These are phyloP conservation scores for Euzophera pinguis DNA, from an alignment of 2,888 invertebrate species.

Conservation along the genomic window DNA sequence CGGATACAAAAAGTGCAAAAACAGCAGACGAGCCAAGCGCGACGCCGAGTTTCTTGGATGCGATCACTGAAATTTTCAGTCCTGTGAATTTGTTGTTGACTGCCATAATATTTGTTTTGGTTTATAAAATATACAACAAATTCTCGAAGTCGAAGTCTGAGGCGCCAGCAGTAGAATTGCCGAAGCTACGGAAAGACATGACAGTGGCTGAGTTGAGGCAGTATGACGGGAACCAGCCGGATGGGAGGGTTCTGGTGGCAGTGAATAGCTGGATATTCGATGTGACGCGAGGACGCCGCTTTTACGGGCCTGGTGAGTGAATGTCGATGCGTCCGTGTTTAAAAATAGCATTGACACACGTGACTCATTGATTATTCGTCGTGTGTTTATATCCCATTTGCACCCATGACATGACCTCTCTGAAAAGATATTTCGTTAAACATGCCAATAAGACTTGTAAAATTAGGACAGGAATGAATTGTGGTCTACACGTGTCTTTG, in stretches of 20 bases:
- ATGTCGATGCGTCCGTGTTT: conserved; percentile 39
- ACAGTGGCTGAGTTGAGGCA: conserved; percentile 91
- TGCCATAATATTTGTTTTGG: conserved; percentile 81
- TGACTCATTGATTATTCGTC: conserved; percentile 42
- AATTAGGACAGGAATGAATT: too few relatives aligned
- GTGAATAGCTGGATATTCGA: conserved; percentile 98
- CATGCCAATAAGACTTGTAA: too few relatives aligned
- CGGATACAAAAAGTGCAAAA: conserved; percentile 50
- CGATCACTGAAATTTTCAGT: conserved; percentile 62
- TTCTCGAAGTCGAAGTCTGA: conserved; percentile 47
- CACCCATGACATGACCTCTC: not conserved
- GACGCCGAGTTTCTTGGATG: conserved; percentile 59
- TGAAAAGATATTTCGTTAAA: not conserved
- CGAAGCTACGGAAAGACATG: conserved; percentile 93
- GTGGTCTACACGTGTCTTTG: too few relatives aligned
- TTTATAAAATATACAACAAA: conserved; percentile 83
- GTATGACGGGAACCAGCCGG: conserved; percentile 92
- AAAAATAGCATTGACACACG: conserved; percentile 59
- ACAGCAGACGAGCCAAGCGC: conserved; percentile 38
- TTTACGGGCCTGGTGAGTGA: conserved; percentile 95
- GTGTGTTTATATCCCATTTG: conserved; percentile 1
- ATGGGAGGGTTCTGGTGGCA: conserved; percentile 93
- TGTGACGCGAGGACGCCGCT: conserved; percentile 92
- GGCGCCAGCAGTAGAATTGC: conserved; percentile 69
- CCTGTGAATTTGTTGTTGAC: conserved; percentile 84